phyloP scores from a whole-genome alignment of 2,797 vertebrate genomes.

The Pseudocheirus occidentalis region DNA sequence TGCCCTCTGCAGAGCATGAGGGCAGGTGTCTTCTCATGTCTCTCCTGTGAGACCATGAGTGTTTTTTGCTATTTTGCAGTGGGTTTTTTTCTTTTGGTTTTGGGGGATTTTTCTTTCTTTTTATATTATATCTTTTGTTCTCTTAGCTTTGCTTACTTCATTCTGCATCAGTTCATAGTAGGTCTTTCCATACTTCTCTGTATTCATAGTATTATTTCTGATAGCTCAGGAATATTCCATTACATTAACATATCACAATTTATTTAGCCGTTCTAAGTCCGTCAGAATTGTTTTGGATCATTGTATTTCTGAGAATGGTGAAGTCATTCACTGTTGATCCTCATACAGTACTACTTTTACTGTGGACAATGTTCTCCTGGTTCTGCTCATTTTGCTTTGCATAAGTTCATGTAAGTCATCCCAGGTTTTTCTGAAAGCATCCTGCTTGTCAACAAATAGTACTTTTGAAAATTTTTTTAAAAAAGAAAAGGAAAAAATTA shows the following conservation, averaged over 20 bases:
- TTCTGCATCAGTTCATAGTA: neutral
- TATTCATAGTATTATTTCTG: neutral
- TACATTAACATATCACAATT: neutral
- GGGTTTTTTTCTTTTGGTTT: neutral
- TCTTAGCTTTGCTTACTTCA: neutral
- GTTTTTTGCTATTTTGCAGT: neutral
- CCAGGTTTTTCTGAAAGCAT: too few relatives aligned
- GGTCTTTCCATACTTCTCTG: neutral
- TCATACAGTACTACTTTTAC: too few relatives aligned
- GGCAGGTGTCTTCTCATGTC: neutral
- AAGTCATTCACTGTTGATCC: too few relatives aligned
- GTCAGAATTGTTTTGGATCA: neutral
- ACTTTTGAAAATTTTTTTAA: too few relatives aligned
- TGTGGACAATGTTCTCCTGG: too few relatives aligned
- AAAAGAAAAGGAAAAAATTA: neutral
- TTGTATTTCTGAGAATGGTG: neutral
- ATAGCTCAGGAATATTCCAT: neutral
- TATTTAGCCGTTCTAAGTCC: neutral
- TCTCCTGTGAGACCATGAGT: neutral
- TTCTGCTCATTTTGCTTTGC: too few relatives aligned
- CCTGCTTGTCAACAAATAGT: too few relatives aligned
- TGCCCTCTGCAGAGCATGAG: neutral
- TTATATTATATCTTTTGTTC: neutral
- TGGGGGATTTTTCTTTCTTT: neutral
- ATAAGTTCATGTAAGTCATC: too few relatives aligned